Base-by-base conservation (phyloP, 2,797 vertebrate genomes). In the Coendou prehensilis region DNA sequence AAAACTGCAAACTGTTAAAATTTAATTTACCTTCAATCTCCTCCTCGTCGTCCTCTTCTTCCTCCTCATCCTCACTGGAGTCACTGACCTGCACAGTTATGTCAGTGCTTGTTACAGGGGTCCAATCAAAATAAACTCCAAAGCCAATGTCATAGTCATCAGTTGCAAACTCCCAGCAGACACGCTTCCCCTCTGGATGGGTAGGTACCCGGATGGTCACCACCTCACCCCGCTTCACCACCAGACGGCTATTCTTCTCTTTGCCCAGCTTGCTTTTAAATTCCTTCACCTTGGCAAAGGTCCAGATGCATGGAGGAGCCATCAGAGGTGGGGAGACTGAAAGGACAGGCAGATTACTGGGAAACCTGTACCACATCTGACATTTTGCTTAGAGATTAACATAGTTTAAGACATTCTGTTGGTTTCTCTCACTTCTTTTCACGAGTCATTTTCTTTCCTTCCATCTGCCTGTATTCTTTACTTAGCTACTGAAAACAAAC, bases 21-120 rank as follows among this genome's bases (percentile, higher is more conserved):
- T 81, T 92, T 47, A 59, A 97, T 98, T 98, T 94, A 99, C 99
- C 99, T 99, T 99, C 99, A 5, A 98, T 97, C 93, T 98, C 98
- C 4, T 99, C 98, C 63, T 98, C 98, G 0, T 99, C 98, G 2
- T 99, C 99, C 52, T 99, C 99, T 22, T 99, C 99, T 97, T 99
- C 99, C 5, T 99, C 99, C 96, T 99, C 99, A 5, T 99, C 99
- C 89, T 99, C 99, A 57, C 99, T 99, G 80, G 99, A 99, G 97
- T 99, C 99, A 56, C 99, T 99, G 98, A 99, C 99, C 96, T 99
- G 99, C 96, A 99, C 99, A 0, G 99, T 99, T 98, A 99, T 99
- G 71, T 99, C 99, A 76, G 99, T 99, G 98, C 98, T 99, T 17
- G 99, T 99, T 95, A 99, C 99, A 0, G 99, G 98, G 67, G 99